Evolutionary conservation across 1,140 invertebrate species (phyloP).

Genomic region (Spodoptera frugiperda): DNA sequence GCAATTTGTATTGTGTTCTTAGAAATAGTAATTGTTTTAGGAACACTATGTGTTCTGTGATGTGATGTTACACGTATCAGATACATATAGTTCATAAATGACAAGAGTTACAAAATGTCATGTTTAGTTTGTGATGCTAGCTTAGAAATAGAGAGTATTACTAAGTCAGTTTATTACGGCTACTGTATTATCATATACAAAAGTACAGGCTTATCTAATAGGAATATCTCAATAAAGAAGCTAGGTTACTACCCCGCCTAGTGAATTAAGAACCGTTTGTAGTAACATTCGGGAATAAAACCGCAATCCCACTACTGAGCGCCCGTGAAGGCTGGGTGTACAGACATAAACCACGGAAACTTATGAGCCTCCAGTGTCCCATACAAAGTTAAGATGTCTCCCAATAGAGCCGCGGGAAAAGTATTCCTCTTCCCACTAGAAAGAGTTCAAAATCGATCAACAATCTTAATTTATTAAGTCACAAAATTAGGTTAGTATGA

Average conservation of each 20-base stretch:
- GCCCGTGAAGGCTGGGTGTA: conserved; percentile 17
- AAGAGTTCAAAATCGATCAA: conserved; percentile 28
- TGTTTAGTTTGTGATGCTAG: not conserved
- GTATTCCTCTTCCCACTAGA: conserved; percentile 4
- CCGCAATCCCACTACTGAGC: conserved; percentile 15
- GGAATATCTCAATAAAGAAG: conserved; percentile 8
- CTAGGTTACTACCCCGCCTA: not conserved
- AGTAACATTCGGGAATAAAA: conserved; percentile 1
- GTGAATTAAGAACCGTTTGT: conserved; percentile 27
- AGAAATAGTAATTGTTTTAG: no score
- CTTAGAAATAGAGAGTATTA: not conserved
- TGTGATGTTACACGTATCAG: no score
- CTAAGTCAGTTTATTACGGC: not conserved
- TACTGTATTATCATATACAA: not conserved
- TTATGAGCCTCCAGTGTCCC: conserved; percentile 35
- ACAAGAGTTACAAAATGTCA: no score
- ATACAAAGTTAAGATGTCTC: conserved; percentile 32
- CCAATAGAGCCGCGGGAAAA: conserved; percentile 7
- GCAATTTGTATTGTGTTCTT: no score
- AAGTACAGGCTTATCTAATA: not conserved
- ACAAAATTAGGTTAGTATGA: conserved; percentile 30
- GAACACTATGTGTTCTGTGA: no score
- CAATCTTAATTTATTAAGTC: conserved; percentile 13
- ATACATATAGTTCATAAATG: no score
- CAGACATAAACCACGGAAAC: conserved; percentile 40